Evolutionary conservation across 2,888 invertebrate genomes (phyloP), one percentile per base, ranked within the genome.

Genomic region (Lasius platythorax): DNA sequence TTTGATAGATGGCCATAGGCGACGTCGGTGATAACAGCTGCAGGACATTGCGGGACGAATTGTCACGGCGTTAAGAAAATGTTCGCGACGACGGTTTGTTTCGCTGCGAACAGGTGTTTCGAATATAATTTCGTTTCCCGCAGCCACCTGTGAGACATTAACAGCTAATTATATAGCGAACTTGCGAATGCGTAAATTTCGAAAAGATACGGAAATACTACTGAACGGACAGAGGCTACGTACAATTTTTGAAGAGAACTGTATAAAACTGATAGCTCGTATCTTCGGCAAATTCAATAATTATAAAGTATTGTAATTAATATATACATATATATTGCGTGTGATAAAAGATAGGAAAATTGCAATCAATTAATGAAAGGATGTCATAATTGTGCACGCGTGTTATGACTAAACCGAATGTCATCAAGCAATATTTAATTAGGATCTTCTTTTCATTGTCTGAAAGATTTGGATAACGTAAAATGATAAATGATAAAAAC

Each of bases 71-170:
- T 82, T 53, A 64, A 66, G 64, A 53, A 56, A 76, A 72, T 66
- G 33, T 63, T 37, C 78, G 63, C 40, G 76, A 30, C 46, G 73
- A 64, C 68, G 70, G 53, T n/a, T 67, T 37, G 46, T 43, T n/a
- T 70, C 79, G 40, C 23, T 23, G 37, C 46, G 53, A 88, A 89
- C 89, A 89, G 88, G 88, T 89, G 89, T 89, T 87, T 87, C 85
- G 76, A 83, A 85, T 82, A 73, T 43, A 75, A 61, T 88, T 85
- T 86, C 82, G 82, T 87, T 85, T 53, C 53, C 67, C 75, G 61
- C 43, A n/a, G 83, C 66, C 89, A 89, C 78, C 89, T 89, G 89
- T 74, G 84, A 85, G 72, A 58, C 79, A 78, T 87, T 85, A 53
- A 23, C 66, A 74, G 70, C 82, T 89, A 89, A 88, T 89, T 87